Evolutionary conservation across 2,888 invertebrate genomes (phyloP).

Genomic region (Antheraea yamamai): DNA sequence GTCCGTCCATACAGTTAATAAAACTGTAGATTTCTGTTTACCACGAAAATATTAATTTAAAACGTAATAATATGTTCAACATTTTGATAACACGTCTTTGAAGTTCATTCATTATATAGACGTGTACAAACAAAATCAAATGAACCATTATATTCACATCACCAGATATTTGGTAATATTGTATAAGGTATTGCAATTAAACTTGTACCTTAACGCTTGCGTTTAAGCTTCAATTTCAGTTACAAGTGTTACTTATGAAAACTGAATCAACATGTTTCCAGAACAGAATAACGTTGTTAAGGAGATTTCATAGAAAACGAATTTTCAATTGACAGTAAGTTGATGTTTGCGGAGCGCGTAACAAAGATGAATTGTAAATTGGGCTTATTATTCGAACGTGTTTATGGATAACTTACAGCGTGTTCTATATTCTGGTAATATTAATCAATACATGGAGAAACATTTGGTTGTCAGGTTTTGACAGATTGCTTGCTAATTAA

Average conservation of each 20-base stretch:
- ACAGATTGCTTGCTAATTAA: no score
- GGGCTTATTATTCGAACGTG: neutral
- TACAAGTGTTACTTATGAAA: neutral
- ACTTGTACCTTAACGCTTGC: neutral
- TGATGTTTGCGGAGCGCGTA: neutral
- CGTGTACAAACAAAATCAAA: conserved; percentile 18
- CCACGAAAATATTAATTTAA: neutral
- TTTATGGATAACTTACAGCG: neutral
- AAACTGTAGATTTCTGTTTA: neutral
- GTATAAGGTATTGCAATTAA: neutral
- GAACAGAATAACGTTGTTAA: conserved; percentile 12
- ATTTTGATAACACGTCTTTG: neutral
- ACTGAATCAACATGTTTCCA: conserved; percentile 17
- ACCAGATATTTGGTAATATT: conserved; percentile 11
- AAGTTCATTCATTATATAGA: conserved; percentile 3
- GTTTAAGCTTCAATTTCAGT: neutral
- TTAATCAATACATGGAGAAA: no score
- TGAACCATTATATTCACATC: conserved; percentile 11
- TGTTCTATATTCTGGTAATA: no score
- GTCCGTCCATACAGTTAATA: neutral
- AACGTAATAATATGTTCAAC: neutral
- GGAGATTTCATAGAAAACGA: conserved; percentile 16
- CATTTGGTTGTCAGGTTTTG: no score
- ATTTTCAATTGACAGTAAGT: conserved; percentile 14
- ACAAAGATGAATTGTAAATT: neutral